Conservation (phyloP, 2,113 vertebrate species). For the Synodontis membranacea region DNA sequence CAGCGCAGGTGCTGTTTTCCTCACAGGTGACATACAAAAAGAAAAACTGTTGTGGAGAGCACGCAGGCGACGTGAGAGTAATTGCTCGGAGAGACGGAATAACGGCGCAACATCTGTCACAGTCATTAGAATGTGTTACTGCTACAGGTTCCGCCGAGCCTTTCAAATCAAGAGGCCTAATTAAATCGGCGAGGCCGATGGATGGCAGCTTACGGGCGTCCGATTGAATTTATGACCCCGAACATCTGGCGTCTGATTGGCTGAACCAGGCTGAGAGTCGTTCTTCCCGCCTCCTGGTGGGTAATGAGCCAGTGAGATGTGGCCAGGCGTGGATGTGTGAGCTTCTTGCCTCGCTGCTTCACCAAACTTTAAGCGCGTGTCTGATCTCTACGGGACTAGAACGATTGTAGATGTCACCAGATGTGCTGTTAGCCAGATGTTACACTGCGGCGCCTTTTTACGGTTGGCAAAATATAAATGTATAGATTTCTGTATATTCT, state of each 20-base stretch:
- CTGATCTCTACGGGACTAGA: conserved; percentile 29
- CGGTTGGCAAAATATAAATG: background rate
- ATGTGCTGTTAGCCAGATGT: background rate
- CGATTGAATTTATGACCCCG: conserved; percentile 68
- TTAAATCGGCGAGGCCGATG: conserved; percentile 73
- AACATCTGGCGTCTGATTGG: conserved; percentile 2
- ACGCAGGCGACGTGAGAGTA: conserved; percentile 66
- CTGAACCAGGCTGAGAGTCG: background rate
- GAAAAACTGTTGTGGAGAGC: conserved; percentile 64
- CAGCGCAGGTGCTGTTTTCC: conserved; percentile 68
- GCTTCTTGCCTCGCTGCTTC: conserved; percentile 53
- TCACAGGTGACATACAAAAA: conserved; percentile 73
- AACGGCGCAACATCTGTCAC: conserved; percentile 78
- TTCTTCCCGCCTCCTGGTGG: background rate
- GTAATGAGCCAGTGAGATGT: conserved; percentile 55
- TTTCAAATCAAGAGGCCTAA: conserved; percentile 78
- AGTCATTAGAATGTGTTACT: conserved; percentile 78
- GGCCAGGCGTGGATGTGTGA: background rate
- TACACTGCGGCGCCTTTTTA: background rate
- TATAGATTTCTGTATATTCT: too few relatives aligned
- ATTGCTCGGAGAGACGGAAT: conserved; percentile 71
- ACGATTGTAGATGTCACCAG: background rate
- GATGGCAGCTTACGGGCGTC: conserved; percentile 59
- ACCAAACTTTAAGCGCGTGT: conserved; percentile 67
- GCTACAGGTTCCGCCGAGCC: conserved; percentile 68